phyloP scores from a whole-genome alignment of 2,888 invertebrate species.

The Cryptus armator region DNA sequence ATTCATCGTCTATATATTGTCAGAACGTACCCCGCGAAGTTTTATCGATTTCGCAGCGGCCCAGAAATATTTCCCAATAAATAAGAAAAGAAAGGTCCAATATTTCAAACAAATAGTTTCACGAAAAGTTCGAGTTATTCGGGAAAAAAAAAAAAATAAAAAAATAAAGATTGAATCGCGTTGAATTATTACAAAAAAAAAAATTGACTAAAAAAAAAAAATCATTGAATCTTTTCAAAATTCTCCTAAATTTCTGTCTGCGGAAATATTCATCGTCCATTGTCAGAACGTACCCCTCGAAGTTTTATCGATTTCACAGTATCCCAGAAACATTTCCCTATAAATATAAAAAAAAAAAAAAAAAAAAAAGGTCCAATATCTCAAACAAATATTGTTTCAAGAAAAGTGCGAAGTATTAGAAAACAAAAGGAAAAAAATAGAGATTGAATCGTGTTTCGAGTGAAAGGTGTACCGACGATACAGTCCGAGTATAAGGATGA shows the following conservation, averaged over 20 bases:
- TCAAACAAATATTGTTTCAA: background rate
- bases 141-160: no score
- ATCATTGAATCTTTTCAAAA: background rate
- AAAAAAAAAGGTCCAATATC: background rate
- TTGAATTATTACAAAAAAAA: background rate
- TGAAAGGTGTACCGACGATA: constrained; percentile 2
- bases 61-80: no score
- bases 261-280: background rate
- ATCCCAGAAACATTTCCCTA: background rate
- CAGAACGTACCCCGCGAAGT: no score
- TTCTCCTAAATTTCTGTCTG: background rate
- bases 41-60: no score
- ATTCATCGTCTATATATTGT: no score
- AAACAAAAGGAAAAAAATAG: background rate
- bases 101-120: no score
- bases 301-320: background rate
- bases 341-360: background rate
- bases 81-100: no score
- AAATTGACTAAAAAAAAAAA: background rate
- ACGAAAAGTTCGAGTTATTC: no score
- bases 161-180: no score
- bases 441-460: background rate
- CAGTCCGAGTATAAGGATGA: constrained; percentile 5
- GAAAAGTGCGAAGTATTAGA: background rate
- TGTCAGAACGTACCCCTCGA: background rate